Evolutionary conservation across 2,888 invertebrate species (phyloP).

Genomic region (Encarsia formosa): DNA sequence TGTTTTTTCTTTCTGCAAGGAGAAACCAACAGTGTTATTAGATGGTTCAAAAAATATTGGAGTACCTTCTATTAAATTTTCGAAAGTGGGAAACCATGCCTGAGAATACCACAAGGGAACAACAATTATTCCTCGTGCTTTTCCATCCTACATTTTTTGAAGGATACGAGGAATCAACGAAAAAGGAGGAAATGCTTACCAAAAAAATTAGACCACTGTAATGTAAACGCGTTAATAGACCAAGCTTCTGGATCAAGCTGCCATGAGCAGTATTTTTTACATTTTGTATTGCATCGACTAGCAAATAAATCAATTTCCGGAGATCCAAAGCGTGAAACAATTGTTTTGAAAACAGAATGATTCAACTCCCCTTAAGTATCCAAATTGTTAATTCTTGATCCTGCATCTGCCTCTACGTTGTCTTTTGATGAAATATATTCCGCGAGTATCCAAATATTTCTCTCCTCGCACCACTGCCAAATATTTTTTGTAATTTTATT

Average conservation of each 20-base stretch:
- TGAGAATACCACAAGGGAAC: slow-evolving; percentile 24
- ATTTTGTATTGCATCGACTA: slow-evolving; percentile 23
- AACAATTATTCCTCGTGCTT: slow-evolving; percentile 15
- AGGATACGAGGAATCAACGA: slow-evolving; percentile 7
- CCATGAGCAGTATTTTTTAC: slow-evolving; percentile 22
- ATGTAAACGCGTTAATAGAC: slow-evolving; percentile 23
- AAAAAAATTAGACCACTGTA: slow-evolving; percentile 14
- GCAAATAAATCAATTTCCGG: slow-evolving; percentile 24
- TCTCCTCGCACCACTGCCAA: no score
- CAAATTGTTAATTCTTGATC: no score
- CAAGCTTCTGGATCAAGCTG: slow-evolving; percentile 15
- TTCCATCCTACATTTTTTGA: slow-evolving; percentile 16
- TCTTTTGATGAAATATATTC: no score
- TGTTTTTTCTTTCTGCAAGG: background rate
- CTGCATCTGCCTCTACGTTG: no score
- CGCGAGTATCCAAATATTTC: no score
- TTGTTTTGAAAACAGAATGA: no score
- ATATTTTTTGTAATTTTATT: no score
- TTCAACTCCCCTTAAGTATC: no score
- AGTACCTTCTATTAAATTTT: background rate
- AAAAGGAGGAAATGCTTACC: slow-evolving; percentile 26
- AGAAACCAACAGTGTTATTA: background rate
- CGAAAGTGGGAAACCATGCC: slow-evolving; percentile 3
- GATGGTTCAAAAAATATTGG: background rate
- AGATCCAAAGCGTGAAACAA: no score